Percentiles rank a stretch among this genome's conserved stretches.
phyloP scores from a whole-genome alignment of 2,797 vertebrate species.

The Gymnoscopelus microlampas region DNA sequence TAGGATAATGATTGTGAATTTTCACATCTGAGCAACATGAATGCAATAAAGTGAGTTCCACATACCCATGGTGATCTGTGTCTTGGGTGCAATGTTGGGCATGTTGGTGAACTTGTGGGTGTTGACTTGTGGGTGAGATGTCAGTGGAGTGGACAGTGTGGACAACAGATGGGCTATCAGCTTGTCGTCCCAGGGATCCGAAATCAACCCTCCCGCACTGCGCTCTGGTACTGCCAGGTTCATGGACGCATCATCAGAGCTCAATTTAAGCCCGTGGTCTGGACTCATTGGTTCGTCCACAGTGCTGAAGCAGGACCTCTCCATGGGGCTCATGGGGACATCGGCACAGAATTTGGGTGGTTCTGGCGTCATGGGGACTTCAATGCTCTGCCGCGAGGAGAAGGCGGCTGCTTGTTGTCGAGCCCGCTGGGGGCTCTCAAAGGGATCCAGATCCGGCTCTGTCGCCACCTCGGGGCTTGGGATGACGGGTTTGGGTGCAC shows the following conservation, averaged over 20 bases:
- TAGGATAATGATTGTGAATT: not conserved
- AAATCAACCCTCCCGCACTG: constrained; percentile 56
- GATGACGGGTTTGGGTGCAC: not conserved
- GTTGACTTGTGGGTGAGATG: constrained; percentile 74
- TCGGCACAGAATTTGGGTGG: constrained; percentile 18
- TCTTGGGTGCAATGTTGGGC: constrained; percentile 83
- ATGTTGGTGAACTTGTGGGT: no score
- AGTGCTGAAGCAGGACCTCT: fast-evolving
- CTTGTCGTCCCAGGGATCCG: constrained; percentile 88
- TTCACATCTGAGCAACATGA: no score
- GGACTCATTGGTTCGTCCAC: constrained; percentile 63
- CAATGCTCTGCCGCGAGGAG: not conserved
- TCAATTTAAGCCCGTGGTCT: not conserved
- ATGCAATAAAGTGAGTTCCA: not conserved
- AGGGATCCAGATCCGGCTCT: constrained; percentile 55
- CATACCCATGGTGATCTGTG: constrained; percentile 80
- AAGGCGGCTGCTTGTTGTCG: fast-evolving
- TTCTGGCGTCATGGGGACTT: constrained; percentile 64
- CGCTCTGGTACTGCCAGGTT: not conserved
- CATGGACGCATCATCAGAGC: constrained; percentile 37
- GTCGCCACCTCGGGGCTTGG: constrained; percentile 6
- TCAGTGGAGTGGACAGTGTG: constrained; percentile 78
- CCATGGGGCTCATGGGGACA: constrained; percentile 45
- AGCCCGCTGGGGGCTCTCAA: constrained; percentile 52
- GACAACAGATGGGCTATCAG: constrained; percentile 83